Evolutionary conservation across 2,113 vertebrate species (phyloP).

Genomic region (human): GRCh38 chrX:64333501-64334000

Average conservation of each 20-base stretch:
- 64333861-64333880: background rate
- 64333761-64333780: background rate
- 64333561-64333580: background rate
- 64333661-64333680: background rate
- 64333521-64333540: background rate
- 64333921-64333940: background rate
- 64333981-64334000: background rate
- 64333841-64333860: background rate
- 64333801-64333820: background rate
- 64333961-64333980: background rate
- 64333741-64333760: background rate
- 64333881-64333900: background rate
- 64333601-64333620: background rate
- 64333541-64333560: background rate
- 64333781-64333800: background rate
- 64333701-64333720: background rate
- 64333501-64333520: background rate
- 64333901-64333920: background rate
- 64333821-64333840: background rate
- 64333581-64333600: background rate
- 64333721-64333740: background rate
- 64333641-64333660: background rate
- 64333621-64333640: background rate
- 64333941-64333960: background rate
- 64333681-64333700: background rate